Evolutionary conservation across 2,113 vertebrate genomes (phyloP).

Genomic region (Dipodomys stephensi): DNA sequence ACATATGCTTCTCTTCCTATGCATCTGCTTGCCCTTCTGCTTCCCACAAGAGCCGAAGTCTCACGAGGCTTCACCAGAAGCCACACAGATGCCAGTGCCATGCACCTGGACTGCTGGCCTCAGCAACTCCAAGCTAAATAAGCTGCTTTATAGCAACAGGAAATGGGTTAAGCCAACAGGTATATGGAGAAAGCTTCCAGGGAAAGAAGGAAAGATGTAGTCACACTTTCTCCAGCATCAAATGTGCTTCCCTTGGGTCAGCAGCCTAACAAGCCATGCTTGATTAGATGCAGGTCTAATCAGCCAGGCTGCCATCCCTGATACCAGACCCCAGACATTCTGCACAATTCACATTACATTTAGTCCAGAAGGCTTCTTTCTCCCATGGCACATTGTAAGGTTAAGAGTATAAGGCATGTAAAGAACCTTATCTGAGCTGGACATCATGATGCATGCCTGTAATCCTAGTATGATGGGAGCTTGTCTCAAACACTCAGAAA

Average conservation of each 20-base stretch:
- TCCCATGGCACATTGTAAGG: neutral
- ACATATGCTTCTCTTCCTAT: neutral
- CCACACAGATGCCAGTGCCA: neutral
- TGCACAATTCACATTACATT: neutral
- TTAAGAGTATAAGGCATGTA: neutral
- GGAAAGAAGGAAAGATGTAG: neutral
- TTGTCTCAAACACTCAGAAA: neutral
- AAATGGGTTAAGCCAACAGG: neutral
- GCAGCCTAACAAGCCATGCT: neutral
- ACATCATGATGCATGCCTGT: neutral
- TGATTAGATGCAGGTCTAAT: neutral
- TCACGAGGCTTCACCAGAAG: neutral
- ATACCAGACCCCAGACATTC: conserved; percentile 1
- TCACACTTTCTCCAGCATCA: neutral
- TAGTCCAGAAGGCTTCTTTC: neutral
- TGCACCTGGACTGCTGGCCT: neutral
- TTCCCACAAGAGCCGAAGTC: neutral
- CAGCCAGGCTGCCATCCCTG: neutral
- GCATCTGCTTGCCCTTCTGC: neutral
- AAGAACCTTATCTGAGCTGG: neutral
- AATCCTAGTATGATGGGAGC: neutral
- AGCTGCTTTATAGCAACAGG: neutral
- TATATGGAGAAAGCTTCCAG: neutral
- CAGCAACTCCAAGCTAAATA: neutral
- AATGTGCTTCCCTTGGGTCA: neutral